Evolutionary conservation across 2,888 invertebrate species (phyloP), one percentile per base, ranked within the genome.

Genomic region (Amorpha juglandis): DNA sequence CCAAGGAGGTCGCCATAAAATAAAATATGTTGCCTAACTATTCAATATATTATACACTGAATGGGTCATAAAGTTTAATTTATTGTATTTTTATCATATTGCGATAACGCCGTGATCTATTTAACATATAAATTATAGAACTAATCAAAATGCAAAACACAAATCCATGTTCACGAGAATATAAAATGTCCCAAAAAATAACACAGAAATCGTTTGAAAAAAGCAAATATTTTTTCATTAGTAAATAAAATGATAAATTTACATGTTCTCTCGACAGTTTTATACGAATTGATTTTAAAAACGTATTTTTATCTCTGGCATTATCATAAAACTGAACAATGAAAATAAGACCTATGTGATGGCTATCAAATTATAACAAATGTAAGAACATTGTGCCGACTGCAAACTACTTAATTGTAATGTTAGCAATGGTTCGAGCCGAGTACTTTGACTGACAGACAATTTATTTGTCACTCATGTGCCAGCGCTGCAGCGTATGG

Each of bases 401-500:
- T 6, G 16, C 55, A 38, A 55, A 55, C 16, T 55, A 38, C 55
- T 70, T 74, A 67, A 72, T 69, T 67, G 70, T 72, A 72, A 74
- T 72, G 71, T 47, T 69, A 63, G 64, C 63, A 63, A 64, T 67
- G 64, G 52, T 62, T 63, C 62, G 69, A 63, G 63, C 65, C 63
- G 66, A 68, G 67, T 69, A 67, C 65, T 71, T 70, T 71, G 76
- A 78, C 78, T 74, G 83, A 81, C 80, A 73, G 71, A 78, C 80
- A 81, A 86, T 85, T 86, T 83, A 78, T 82, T 81, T 81, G 83
- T 85, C 87, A 83, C 78, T 84, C 79, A 79, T 74, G 74, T 73
- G 69, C 73, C 71, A n/a, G n/a, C 72, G 66, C 9, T 27, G 55
- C n/a, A n/a, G n/a, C n/a, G 9, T 7, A 35, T 55, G 38, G 38